Evolutionary conservation across 2,797 vertebrate genomes (phyloP), one percentile per base, ranked within the genome.

Genomic region (Aeoliscus strigatus): DNA sequence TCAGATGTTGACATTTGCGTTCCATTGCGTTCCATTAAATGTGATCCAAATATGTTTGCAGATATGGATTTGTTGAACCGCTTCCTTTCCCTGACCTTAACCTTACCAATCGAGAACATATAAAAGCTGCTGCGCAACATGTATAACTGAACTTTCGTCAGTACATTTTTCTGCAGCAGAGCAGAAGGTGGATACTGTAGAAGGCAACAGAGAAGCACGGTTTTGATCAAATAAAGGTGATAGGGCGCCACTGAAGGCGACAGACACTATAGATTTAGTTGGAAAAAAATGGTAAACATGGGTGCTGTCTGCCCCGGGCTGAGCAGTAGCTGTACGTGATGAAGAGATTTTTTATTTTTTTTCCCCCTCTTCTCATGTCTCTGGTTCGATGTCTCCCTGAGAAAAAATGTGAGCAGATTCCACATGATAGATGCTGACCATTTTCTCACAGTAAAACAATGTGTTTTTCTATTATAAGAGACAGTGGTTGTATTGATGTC

Each of bases 371-470:
- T n/a, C n/a, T n/a, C n/a, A n/a, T n/a, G 27, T 52, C 43, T 58
- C 30, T 30, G 13, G 48, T 43, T 66, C 56, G 46, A 14, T 35
- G 36, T 65, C 50, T 58, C 48, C 39, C 34, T 28, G 31, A 17
- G 14, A 16, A 31, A 38, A 28, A 37, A 29, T 37, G 39, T 14
- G 11, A 44, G 42, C 27, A 21, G 51, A 44, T 57, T 60, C 27
- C 37, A 51, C 38, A 54, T 65, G 68, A 79, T 55, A 67, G 56
- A 79, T 60, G 35, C 54, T 29, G 39, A 46, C 48, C 40, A 61
- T 71, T 81, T 80, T 81, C 77, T 72, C 73, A 75, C 68, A 64
- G 53, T 75, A 62, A 73, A 82, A 81, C 68, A 79, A 80, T 74
- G 28, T 51, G 66, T 66, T 53, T 79, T 79, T 73, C 61, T 66